Evolutionary conservation across 2,888 invertebrate genomes (phyloP), one percentile per base, ranked within the genome.

Genomic region (Mimas tiliae): DNA sequence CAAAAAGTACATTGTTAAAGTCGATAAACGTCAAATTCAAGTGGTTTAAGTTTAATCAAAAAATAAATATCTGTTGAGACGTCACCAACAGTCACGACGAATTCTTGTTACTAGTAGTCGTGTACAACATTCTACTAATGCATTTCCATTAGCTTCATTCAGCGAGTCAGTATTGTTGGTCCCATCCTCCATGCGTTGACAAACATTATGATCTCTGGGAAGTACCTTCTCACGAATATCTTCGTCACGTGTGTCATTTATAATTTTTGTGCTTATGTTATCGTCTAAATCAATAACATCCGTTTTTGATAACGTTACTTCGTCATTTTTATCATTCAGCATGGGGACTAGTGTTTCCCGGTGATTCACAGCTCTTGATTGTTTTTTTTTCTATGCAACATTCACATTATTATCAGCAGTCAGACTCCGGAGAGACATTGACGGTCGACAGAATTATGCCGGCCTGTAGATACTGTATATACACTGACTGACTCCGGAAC

Each of bases 371-470:
- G 19, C 19, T 34, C 12, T 55, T 55, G 1, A 55, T 34, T 55
- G 11, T 34, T 34, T 55, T 34, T 55, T 38, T 1, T 55, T 55
- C 19, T 50, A 50, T 6, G 19, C 19, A 50, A 9, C n/a, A 19
- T 16, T 19, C 16, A 16, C 4, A 21, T 19, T 47, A 48, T 65
- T 55, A 48, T 65, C 11, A 65, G 33, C 11, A 65, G 47, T 47
- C 6, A 47, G 45, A 12, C 9, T 2, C 1, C 50, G n/a, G n/a
- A n/a, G n/a, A n/a, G n/a, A n/a, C n/a, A n/a, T n/a, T n/a, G n/a
- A n/a, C n/a, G n/a, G n/a, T n/a, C n/a, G n/a, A n/a, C n/a, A n/a
- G n/a, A n/a, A n/a, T n/a, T n/a, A n/a, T n/a, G n/a, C n/a, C n/a
- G n/a, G n/a, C n/a, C n/a, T n/a, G n/a, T n/a, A n/a, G n/a, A n/a